phyloP scores from a whole-genome alignment of 2,888 invertebrate species.

The Chironomus tentans region DNA sequence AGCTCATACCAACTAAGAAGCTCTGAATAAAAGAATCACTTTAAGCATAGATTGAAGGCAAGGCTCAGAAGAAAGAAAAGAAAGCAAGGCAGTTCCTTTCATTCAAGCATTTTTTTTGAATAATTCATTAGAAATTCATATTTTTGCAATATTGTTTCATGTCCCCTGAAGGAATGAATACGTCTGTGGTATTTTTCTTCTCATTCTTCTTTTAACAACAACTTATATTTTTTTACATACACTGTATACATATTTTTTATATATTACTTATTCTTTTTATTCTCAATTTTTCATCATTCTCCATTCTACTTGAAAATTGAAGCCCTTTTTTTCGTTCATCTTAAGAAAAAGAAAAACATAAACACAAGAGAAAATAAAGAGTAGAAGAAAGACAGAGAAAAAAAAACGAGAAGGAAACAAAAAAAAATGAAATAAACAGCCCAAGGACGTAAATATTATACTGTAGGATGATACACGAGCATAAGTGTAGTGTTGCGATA shows the following conservation, averaged over 20 bases:
- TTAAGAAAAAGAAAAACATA: not conserved
- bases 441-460: slow-evolving; percentile 17
- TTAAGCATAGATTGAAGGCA: not conserved
- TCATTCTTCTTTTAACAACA: not conserved
- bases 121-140: slow-evolving; percentile 19
- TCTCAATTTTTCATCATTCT: slow-evolving; percentile 1
- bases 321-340: not conserved
- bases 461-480: not conserved
- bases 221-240: not conserved
- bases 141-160: slow-evolving; percentile 17
- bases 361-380: not conserved
- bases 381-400: not conserved
- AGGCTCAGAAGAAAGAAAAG: not conserved
- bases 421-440: slow-evolving; percentile 11
- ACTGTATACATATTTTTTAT: not conserved
- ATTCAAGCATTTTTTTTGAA: slow-evolving; percentile 4
- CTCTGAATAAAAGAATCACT: no score
- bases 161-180: not conserved
- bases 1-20: no score
- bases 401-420: not conserved
- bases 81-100: not conserved
- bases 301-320: not conserved
- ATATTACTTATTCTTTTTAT: not conserved
- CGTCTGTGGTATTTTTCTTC: slow-evolving; percentile 3
- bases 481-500: not conserved